These are phyloP conservation scores for Tachuris rubrigastra DNA, from an alignment of 2,113 vertebrate genomes.

Conservation along the genomic window DNA sequence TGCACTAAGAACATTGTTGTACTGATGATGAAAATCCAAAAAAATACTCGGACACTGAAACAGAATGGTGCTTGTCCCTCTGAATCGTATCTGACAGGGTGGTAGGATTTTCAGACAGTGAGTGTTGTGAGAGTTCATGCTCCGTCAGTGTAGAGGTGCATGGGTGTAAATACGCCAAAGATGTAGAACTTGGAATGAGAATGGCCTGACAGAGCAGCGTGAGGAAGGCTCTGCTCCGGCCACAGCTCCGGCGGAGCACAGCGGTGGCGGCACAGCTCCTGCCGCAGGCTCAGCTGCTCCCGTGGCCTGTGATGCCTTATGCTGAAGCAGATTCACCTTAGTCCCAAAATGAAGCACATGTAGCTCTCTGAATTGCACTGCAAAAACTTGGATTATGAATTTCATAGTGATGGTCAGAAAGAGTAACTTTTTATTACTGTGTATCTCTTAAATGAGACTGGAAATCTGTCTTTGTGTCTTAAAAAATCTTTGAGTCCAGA, in stretches of 20 bases:
- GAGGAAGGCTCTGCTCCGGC: rapidly evolving
- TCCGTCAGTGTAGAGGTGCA: neutral
- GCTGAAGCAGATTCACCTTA: neutral
- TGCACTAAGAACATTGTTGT: neutral
- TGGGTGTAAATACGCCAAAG: neutral
- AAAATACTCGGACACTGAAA: neutral
- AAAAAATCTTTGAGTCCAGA: neutral
- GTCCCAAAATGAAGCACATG: neutral
- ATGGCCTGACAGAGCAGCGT: neutral
- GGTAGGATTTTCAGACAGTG: neutral
- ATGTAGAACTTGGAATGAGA: neutral
- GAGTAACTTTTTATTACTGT: neutral
- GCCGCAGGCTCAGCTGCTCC: neutral
- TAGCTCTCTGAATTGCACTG: neutral
- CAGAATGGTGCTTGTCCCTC: neutral
- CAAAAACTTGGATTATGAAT: neutral
- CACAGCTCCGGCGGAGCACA: neutral
- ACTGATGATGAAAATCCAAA: neutral
- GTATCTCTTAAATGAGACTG: neutral
- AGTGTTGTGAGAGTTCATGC: rapidly evolving
- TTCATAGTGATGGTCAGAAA: neutral
- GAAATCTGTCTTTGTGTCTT: neutral
- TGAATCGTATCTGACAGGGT: neutral
- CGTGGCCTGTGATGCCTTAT: neutral
- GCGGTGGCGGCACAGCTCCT: rapidly evolving